A percentile compares a stretch with the other conserved stretches of the same genome.
Evolutionary conservation across 1,140 invertebrate genomes (phyloP).

Genomic region (Caenorhabditis brenneri): DNA sequence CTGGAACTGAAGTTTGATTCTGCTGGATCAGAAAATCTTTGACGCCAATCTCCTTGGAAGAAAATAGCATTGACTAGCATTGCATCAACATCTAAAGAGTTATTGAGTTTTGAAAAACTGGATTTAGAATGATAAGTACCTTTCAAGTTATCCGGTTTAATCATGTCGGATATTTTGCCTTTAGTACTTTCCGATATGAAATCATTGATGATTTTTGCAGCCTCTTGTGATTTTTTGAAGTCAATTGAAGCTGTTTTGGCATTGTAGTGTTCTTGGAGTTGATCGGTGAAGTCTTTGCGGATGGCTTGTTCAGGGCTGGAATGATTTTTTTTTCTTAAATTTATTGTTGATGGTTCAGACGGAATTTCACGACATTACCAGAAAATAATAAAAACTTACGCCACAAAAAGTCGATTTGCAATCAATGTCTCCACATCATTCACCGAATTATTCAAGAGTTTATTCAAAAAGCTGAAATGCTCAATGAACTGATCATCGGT

Average conservation of each 20-base stretch:
- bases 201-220: background rate
- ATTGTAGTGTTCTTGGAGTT: constrained; percentile 5
- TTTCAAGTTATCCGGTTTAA: constrained; percentile 20
- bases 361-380: too few relatives aligned
- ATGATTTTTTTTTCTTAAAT: background rate
- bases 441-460: background rate
- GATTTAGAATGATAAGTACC: background rate
- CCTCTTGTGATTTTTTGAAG: background rate
- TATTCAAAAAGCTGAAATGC: background rate
- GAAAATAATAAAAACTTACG: constrained; percentile 1
- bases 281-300: background rate
- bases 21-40: background rate
- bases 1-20: background rate
- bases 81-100: background rate
- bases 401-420: background rate
- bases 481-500: constrained; percentile 24
- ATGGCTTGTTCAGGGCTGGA: constrained; percentile 1
- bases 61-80: constrained; percentile 11
- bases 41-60: constrained; percentile 26
- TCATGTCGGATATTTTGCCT: background rate
- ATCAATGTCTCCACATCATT: constrained; percentile 25
- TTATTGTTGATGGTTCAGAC: too few relatives aligned
- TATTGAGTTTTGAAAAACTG: background rate
- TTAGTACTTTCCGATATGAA: background rate
- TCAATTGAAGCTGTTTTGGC: background rate